Conservation (phyloP, 1,140 invertebrate genomes). For the Leptinotarsa texana region DNA sequence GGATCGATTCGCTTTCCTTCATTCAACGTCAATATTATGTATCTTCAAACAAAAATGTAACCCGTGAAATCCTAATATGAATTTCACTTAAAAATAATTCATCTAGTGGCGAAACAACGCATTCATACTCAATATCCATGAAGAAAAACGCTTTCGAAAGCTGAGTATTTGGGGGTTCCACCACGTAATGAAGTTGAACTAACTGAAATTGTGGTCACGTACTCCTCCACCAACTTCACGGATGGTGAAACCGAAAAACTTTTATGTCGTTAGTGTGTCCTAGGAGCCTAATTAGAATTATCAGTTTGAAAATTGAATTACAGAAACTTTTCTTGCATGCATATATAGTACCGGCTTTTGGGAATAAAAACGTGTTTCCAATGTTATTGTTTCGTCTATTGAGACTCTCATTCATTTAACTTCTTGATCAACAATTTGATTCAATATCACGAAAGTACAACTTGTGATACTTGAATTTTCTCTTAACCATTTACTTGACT, state of each 20-base stretch:
- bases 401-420: too few relatives aligned
- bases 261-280: slow-evolving; percentile 5
- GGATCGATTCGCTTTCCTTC: too few relatives aligned
- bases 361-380: neutral
- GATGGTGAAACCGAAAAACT: slow-evolving; percentile 9
- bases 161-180: neutral
- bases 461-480: too few relatives aligned
- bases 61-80: too few relatives aligned
- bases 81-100: too few relatives aligned
- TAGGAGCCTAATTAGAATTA: slow-evolving; percentile 9
- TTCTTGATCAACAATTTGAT: too few relatives aligned
- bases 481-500: too few relatives aligned
- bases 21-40: too few relatives aligned
- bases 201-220: slow-evolving; percentile 20
- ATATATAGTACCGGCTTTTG: neutral
- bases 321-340: slow-evolving; percentile 9
- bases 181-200: neutral
- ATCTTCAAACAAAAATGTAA: too few relatives aligned
- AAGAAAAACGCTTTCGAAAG: neutral
- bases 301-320: slow-evolving; percentile 14
- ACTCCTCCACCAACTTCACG: slow-evolving; percentile 11
- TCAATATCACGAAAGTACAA: too few relatives aligned
- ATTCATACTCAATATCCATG: too few relatives aligned
- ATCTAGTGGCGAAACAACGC: too few relatives aligned
- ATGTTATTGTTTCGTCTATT: neutral